Conservation (phyloP, 2,113 vertebrate genomes). For the Pelvicachromis taeniatus region DNA sequence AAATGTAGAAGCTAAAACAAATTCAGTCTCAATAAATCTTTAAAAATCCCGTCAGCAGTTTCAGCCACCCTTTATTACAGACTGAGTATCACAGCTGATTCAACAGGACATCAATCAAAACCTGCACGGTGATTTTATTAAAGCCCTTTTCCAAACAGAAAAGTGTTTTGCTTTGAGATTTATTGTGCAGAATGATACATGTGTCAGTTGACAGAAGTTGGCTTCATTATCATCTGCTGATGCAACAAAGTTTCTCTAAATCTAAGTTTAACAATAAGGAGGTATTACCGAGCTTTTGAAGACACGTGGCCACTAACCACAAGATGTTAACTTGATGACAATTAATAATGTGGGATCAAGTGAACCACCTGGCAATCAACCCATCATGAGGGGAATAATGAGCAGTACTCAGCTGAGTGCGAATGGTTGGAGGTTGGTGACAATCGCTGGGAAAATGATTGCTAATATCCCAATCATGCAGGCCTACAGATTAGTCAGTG, state of each 20-base stretch:
- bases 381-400: not conserved
- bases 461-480: not conserved
- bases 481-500: not conserved
- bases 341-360: not conserved
- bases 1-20: not conserved
- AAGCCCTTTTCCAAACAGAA: not conserved
- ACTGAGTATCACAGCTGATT: not conserved
- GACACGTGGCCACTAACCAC: not conserved
- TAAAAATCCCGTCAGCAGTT: not conserved
- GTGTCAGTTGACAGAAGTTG: not conserved
- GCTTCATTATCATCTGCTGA: not conserved
- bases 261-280: not conserved
- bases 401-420: not conserved
- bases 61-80: not conserved
- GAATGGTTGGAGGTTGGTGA: not conserved
- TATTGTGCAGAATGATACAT: not conserved
- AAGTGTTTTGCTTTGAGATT: not conserved
- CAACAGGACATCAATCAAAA: not conserved
- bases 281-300: rapidly evolving
- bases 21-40: not conserved
- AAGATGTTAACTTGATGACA: not conserved
- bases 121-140: not conserved
- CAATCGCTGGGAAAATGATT: not conserved
- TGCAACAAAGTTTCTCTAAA: not conserved
- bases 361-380: not conserved